Percentiles rank a stretch among this genome's conserved stretches.
phyloP scores from a whole-genome alignment of 2,113 vertebrate species.

The Erythrocercus mccallii region DNA sequence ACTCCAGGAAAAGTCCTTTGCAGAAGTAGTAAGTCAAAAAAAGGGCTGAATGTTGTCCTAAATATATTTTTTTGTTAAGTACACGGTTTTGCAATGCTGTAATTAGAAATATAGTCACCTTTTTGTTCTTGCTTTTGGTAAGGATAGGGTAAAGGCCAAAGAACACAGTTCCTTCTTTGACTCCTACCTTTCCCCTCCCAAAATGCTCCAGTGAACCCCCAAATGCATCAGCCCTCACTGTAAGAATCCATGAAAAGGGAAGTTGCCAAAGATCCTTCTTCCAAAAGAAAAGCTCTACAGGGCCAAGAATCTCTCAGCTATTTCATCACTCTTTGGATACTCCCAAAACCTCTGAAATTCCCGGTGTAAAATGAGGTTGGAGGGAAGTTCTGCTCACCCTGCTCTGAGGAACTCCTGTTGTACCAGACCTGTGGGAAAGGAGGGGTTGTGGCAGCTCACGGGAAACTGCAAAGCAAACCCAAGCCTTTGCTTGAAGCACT shows the following conservation, averaged over 20 bases:
- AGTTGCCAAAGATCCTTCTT: not conserved
- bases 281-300: not conserved
- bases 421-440: not conserved
- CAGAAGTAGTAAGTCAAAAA: not conserved
- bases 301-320: not conserved
- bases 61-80: not conserved
- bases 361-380: accelerated
- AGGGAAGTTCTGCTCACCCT: not conserved
- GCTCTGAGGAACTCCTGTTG: accelerated
- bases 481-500: not conserved
- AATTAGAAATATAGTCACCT: not conserved
- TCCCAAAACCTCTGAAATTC: not conserved
- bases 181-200: not conserved
- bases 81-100: not conserved
- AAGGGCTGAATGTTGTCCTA: not conserved
- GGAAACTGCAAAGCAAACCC: not conserved
- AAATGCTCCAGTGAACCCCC: not conserved
- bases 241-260: accelerated
- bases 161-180: not conserved
- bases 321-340: not conserved
- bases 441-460: not conserved
- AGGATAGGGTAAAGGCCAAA: not conserved
- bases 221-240: accelerated
- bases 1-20: conserved; percentile 24
- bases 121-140: not conserved